Percentiles rank a stretch among this genome's conserved stretches.
phyloP scores from a whole-genome alignment of 2,113 vertebrate genomes.

The Haemorhous mexicanus region DNA sequence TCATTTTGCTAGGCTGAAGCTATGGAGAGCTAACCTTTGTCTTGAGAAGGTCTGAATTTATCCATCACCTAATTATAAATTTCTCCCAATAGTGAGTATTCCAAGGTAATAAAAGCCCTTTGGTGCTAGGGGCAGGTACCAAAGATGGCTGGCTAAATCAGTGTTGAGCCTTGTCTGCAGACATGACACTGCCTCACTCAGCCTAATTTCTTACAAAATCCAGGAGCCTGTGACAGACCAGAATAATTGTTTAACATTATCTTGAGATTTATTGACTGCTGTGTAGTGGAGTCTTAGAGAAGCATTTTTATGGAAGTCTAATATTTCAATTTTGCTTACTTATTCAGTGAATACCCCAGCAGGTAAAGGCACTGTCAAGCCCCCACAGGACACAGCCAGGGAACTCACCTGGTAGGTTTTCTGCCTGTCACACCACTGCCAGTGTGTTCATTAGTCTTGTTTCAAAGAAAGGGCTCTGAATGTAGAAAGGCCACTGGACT shows the following conservation, averaged over 20 bases:
- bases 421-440: background rate
- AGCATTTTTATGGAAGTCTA: background rate
- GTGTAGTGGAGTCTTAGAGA: background rate
- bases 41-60: background rate
- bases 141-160: background rate
- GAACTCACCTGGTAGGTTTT: background rate
- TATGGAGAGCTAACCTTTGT: background rate
- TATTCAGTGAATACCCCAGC: background rate
- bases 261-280: background rate
- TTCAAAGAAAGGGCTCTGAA: background rate
- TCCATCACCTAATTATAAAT: background rate
- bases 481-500: background rate
- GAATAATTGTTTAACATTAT: background rate
- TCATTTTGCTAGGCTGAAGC: background rate
- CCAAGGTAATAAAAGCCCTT: background rate
- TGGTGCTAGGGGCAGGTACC: background rate
- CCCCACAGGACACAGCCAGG: background rate
- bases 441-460: background rate
- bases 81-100: background rate
- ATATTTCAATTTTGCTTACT: background rate
- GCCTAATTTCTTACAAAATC: background rate
- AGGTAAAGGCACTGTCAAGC: background rate
- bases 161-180: background rate
- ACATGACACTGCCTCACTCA: accelerated
- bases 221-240: background rate